Percentiles rank a stretch among this genome's conserved stretches.
phyloP scores from a whole-genome alignment of 2,113 vertebrate genomes.

The Rhagologus leucostigma region DNA sequence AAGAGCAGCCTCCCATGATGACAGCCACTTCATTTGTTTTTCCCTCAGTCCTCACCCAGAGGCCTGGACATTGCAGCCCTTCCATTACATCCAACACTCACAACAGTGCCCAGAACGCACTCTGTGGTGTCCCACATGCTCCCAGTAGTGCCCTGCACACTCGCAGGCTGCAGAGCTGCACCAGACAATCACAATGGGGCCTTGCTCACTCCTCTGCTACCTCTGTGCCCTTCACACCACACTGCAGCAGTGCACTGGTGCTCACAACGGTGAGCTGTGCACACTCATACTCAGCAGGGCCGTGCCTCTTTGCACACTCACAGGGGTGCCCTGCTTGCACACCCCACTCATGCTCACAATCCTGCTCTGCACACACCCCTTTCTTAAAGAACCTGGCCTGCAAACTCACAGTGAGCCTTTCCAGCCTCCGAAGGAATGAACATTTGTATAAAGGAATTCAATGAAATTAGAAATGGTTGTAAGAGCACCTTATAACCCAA shows the following conservation, averaged over 20 bases:
- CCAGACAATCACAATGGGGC: accelerated
- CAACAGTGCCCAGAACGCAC: not conserved
- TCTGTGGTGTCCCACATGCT: too few relatives aligned
- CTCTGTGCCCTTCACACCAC: not conserved
- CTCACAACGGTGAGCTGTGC: not conserved
- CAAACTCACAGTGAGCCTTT: not conserved
- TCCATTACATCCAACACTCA: accelerated
- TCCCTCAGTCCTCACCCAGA: not conserved
- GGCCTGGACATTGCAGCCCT: not conserved
- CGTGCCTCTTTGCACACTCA: not conserved
- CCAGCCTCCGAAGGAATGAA: not conserved
- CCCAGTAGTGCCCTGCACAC: not conserved
- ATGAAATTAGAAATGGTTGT: constrained; percentile 6
- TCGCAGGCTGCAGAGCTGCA: not conserved
- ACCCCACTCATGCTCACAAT: accelerated
- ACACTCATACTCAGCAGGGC: too few relatives aligned
- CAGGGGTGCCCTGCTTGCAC: not conserved
- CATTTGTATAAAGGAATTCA: not conserved
- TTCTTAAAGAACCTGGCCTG: not conserved
- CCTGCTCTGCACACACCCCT: accelerated
- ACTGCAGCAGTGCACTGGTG: not conserved
- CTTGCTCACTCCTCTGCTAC: too few relatives aligned
- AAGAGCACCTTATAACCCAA: constrained; percentile 8
- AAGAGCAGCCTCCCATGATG: not conserved
- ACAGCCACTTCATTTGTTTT: not conserved